phyloP scores from a whole-genome alignment of 2,888 invertebrate species.

The Graphium colonna region DNA sequence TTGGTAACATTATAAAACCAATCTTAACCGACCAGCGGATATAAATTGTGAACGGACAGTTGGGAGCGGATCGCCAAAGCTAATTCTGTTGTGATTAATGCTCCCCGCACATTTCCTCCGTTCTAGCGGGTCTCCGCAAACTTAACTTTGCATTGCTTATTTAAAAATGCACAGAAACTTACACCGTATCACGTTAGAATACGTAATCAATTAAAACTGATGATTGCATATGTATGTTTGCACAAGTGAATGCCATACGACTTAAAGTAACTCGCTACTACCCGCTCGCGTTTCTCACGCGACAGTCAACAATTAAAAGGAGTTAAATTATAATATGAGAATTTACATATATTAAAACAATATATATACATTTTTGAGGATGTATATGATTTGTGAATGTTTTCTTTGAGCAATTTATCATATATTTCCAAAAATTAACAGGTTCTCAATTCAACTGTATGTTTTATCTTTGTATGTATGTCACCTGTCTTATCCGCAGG shows the following conservation, averaged over 20 bases:
- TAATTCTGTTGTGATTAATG: constrained; percentile 80
- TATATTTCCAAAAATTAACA: no score
- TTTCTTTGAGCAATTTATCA: no score
- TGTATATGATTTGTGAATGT: constrained; percentile 33
- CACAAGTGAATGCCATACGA: constrained; percentile 35
- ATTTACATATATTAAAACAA: constrained; percentile 53
- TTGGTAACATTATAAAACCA: constrained; percentile 29
- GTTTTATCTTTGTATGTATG: no score
- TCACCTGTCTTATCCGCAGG: no score
- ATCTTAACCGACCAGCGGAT: constrained; percentile 39
- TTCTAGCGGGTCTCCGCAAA: constrained; percentile 49
- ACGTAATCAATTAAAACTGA: constrained; percentile 11
- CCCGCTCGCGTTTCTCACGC: constrained; percentile 76
- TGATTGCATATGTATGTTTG: constrained; percentile 26
- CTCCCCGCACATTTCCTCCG: constrained; percentile 68
- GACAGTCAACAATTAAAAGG: constrained; percentile 63
- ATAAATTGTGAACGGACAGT: constrained; percentile 73
- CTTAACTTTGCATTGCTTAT: constrained; percentile 26
- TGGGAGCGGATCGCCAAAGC: constrained; percentile 76
- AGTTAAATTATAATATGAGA: constrained; percentile 41
- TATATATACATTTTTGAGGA: constrained; percentile 15
- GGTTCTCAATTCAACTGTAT: no score
- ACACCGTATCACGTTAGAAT: constrained; percentile 36
- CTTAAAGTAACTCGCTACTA: constrained; percentile 66
- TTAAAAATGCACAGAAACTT: constrained; percentile 29